Base-by-base conservation (phyloP, 2,888 invertebrate species). In the Masnerella sp. region DNA sequence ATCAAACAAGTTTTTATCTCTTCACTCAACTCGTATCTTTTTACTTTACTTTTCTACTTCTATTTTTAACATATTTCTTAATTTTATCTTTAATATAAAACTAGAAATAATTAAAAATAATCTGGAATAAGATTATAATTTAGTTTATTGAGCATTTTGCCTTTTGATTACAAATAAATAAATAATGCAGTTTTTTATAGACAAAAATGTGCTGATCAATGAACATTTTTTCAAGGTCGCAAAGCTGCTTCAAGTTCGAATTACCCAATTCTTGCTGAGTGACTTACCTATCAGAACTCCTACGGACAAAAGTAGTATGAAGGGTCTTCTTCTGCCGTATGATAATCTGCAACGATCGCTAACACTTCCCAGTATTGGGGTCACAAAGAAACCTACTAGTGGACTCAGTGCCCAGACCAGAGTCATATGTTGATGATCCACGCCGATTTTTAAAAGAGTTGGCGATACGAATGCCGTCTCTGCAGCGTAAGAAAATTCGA, bases 391-490 rank as follows among this genome's bases (percentile, higher is more conserved):
- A 58, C 98, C 98, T 42, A 98, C 92, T 12, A 98, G 89, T 0
- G 98, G 98, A 47, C 97, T 97, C 15, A 98, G 88, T 2, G 97
- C 97, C 98, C 98, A 98, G 18, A 97, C 96, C 59, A 98, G 88
- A 0, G 97, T 97, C 97, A 98, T 98, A 83, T 95, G 94, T 77
- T 94, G 92, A 85, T 97, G 96, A 64, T 95, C 93, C 0, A 98
- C 95, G 3, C 98, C 96, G 76, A 98, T 95, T 89, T 96, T 95
- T 2, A 98, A 90, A 9, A 98, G 89, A 0, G 96, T 97, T 1
- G 98, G 98, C 0, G 96, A 97, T 0, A 98, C 98, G 88, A 98
- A 98, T 0, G 98, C 98, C 0, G 98, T 98, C 88, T 98, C 98
- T 0, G 97, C 98, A 0, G 98, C 97, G 84, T 98, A 98, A 0